phyloP scores from a whole-genome alignment of 1,140 invertebrate genomes.

The Chelonus insularis region DNA sequence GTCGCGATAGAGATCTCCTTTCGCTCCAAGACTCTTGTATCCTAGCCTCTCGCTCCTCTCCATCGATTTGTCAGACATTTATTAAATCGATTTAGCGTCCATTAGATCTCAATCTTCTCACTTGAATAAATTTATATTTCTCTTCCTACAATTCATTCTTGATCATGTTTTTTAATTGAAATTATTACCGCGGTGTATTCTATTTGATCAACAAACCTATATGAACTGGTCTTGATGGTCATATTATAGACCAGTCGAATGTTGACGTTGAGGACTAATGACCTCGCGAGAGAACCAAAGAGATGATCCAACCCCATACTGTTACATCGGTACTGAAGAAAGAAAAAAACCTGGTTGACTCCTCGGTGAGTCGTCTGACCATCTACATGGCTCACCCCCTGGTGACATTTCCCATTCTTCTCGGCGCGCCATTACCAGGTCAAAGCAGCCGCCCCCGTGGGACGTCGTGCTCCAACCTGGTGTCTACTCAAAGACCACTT shows the following conservation, averaged over 20 bases:
- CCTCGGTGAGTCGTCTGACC: constrained; percentile 10
- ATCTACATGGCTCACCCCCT: constrained; percentile 47
- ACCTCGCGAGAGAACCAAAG: constrained; percentile 6
- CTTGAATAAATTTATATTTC: not conserved
- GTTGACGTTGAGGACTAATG: constrained; percentile 30
- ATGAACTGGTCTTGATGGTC: not conserved
- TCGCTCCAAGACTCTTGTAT: not conserved
- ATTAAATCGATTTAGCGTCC: constrained; percentile 4
- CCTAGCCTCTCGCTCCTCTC: too few relatives aligned
- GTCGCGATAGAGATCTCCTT: constrained; percentile 2
- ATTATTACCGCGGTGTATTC: not conserved
- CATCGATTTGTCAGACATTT: constrained; percentile 2
- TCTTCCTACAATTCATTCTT: not conserved
- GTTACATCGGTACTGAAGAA: constrained; percentile 34
- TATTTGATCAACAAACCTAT: not conserved
- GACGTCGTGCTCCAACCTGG: constrained; percentile 39
- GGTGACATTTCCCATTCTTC: constrained; percentile 61
- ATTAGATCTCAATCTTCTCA: not conserved
- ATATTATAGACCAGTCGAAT: constrained; percentile 1
- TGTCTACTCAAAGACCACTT: constrained; percentile 35
- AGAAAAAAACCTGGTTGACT: constrained; percentile 12
- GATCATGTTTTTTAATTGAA: constrained; percentile 3
- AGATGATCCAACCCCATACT: constrained; percentile 29
- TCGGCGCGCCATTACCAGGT: constrained; percentile 56
- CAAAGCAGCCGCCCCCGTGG: constrained; percentile 58